Conservation (phyloP, 2,113 vertebrate species). For the Saguinus imperator region DNA sequence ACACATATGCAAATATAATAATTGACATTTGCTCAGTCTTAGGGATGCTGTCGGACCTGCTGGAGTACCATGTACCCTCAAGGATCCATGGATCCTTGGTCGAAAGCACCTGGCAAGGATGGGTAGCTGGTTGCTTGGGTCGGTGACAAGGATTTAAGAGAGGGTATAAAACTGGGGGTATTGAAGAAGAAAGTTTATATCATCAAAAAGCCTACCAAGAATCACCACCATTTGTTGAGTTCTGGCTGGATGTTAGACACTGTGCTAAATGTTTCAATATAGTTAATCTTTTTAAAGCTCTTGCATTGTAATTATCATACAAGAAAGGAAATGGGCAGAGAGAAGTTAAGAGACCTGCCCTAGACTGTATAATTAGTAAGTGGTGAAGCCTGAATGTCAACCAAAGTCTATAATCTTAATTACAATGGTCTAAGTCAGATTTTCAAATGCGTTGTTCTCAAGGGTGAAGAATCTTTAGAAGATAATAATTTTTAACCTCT, state of each 20-base stretch:
- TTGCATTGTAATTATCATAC: neutral
- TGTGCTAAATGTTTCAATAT: neutral
- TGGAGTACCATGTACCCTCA: neutral
- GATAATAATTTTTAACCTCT: neutral
- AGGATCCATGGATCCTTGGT: neutral
- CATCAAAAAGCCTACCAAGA: neutral
- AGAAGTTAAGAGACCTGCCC: neutral
- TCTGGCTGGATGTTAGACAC: neutral
- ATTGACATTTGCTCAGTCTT: neutral
- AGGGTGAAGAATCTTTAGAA: neutral
- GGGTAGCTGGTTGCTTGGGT: neutral
- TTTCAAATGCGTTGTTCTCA: neutral
- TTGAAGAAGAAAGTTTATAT: neutral
- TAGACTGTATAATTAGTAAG: neutral
- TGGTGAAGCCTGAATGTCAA: neutral
- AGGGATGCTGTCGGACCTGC: neutral
- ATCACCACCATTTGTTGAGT: neutral
- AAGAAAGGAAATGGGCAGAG: neutral
- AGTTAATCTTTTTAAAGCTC: constrained; percentile 14
- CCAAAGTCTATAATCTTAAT: neutral
- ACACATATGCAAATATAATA: neutral
- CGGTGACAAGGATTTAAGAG: neutral
- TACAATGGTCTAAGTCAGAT: neutral
- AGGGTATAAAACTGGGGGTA: neutral
- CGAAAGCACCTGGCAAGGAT: neutral